Base-by-base conservation (phyloP, 2,113 vertebrate genomes). In the Muntiacus muntjak region DNA sequence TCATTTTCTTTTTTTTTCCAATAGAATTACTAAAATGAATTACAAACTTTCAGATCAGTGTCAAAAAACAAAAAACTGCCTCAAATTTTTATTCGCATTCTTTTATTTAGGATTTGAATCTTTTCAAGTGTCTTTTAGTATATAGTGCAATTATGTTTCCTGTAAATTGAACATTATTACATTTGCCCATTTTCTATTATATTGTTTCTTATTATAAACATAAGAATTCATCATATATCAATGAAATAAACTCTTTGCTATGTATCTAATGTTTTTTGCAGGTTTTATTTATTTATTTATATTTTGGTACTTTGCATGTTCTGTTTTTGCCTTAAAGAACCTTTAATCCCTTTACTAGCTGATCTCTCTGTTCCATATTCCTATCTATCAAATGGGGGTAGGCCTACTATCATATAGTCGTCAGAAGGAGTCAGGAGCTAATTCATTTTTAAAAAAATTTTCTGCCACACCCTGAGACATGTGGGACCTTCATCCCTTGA, bases 251-350 rank as follows among this genome's bases (percentile, higher is more conserved):
- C 5, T 43, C 47, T 67, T 89, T 21, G 9, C 8, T 43, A 52
- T 85, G 26, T 30, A 47, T 91, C 58, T 76, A 89, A 54, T 36
- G 15, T 19, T 60, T 88, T 89, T 79, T 86, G 26, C 13, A 58
- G 84, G 43, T 79, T 95, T 85, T 85, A 55, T 85, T 93, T 95
- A 40, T 71, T 85, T 85, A 55, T 85, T 93, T 95, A 40, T 71
- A 89, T 89, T 89, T 79, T 52, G 21, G 84, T 89, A 95, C 17
- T 50, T 9, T 85, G 15, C 17, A 58, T 79, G 15, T 57, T 81
- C 43, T 92, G 64, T 52, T 67, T 67, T 97, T 93, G 23, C 57
- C 21, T 30, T 87, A 87, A 94, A 84, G 30, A 86, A 86, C 79
- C 84, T 43, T 45, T 50, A 83, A 47, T 23, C 36, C 82, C 25